phyloP scores from a whole-genome alignment of 2,888 invertebrate species.

The Brachypalpus laphriformis region DNA sequence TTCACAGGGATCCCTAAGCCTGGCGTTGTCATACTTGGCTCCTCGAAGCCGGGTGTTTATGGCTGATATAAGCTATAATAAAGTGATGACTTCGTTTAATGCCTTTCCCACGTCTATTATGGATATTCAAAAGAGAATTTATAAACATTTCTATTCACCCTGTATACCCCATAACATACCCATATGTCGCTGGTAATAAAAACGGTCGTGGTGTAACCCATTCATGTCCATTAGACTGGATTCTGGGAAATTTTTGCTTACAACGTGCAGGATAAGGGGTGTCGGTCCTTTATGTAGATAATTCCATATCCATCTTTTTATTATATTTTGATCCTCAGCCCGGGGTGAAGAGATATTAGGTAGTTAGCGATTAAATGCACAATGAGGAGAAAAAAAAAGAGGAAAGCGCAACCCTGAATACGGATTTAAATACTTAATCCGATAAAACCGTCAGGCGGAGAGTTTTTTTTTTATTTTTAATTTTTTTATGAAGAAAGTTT shows the following conservation, averaged over 20 bases:
- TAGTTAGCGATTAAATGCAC: slow-evolving; percentile 42
- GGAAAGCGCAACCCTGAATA: slow-evolving; percentile 17
- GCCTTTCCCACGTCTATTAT: too few species aligned
- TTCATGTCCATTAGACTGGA: neutral
- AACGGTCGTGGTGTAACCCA: too few species aligned
- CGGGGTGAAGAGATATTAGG: neutral
- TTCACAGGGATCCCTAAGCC: too few species aligned
- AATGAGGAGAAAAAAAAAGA: slow-evolving; percentile 34
- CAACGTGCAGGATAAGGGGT: neutral
- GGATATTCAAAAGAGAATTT: too few species aligned
- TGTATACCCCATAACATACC: too few species aligned
- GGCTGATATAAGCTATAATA: too few species aligned
- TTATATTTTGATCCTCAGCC: neutral
- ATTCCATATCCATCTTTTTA: neutral
- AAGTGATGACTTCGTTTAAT: too few species aligned
- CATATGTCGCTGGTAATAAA: too few species aligned
- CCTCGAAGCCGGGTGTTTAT: too few species aligned
- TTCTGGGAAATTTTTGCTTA: neutral
- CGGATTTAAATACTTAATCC: slow-evolving; percentile 63
- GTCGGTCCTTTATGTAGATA: too few species aligned
- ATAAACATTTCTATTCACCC: too few species aligned
- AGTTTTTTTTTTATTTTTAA: neutral
- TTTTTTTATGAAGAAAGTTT: slow-evolving; percentile 26
- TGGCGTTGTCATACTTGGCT: too few species aligned
- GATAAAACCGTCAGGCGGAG: slow-evolving; percentile 16